Evolutionary conservation across 2,113 vertebrate species (phyloP).

Genomic region (Pleuronectes platessa): DNA sequence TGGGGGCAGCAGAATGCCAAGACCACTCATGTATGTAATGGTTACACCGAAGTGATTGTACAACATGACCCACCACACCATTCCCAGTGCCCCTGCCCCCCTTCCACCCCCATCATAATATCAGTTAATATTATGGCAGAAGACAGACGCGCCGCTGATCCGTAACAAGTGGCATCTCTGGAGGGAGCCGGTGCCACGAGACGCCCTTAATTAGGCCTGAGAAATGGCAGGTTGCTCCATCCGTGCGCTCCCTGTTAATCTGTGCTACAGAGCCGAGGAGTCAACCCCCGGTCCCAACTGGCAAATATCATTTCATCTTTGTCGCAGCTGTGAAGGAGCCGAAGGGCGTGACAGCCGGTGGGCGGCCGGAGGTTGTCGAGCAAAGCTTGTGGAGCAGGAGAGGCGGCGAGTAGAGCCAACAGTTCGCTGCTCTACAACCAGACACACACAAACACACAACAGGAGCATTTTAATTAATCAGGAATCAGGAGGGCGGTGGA

Average conservation of each 20-base stretch:
- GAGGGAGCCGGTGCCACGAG: constrained; percentile 67
- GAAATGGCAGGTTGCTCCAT: constrained; percentile 76
- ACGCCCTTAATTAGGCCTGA: constrained; percentile 79
- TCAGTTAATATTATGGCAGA: constrained; percentile 81
- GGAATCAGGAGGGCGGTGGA: constrained; percentile 36
- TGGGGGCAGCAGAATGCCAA: constrained; percentile 58
- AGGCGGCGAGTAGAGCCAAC: constrained; percentile 25
- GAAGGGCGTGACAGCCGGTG: constrained; percentile 68
- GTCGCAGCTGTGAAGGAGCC: constrained; percentile 56
- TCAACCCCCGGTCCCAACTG: constrained; percentile 53
- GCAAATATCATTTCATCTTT: constrained; percentile 75
- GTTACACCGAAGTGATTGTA: constrained; percentile 69
- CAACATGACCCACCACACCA: constrained; percentile 49
- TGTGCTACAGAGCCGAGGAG: constrained; percentile 58
- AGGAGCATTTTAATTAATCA: constrained; percentile 74
- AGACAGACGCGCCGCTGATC: constrained; percentile 79
- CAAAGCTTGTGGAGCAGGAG: constrained; percentile 47
- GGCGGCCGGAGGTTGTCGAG: constrained; percentile 40
- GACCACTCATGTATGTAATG: constrained; percentile 74
- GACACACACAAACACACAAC: constrained; percentile 52
- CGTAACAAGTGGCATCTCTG: constrained; percentile 76
- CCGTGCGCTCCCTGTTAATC: constrained; percentile 68
- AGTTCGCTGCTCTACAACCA: constrained; percentile 19
- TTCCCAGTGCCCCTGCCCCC: constrained; percentile 33
- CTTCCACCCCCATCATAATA: constrained; percentile 71